Percentiles rank a stretch among this genome's conserved stretches.
Conservation (phyloP, 2,797 vertebrate species). For the Cryptoblepharus egeriae region DNA sequence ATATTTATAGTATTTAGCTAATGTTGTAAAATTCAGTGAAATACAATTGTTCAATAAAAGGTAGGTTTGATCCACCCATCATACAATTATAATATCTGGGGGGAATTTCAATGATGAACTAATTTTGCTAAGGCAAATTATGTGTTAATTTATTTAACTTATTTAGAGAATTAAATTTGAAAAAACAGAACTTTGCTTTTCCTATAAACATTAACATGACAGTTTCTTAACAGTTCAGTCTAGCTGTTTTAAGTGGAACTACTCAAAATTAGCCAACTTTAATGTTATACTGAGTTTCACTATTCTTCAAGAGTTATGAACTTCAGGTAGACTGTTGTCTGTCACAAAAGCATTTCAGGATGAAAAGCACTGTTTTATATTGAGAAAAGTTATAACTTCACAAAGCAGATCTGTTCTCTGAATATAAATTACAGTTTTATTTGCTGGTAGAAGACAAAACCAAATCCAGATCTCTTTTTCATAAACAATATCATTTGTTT, state of each 20-base stretch:
- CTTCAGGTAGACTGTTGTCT: slow-evolving; percentile 16
- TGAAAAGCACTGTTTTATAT: slow-evolving; percentile 41
- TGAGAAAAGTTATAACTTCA: slow-evolving; percentile 34
- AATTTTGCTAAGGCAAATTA: accelerated
- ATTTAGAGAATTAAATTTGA: too few relatives aligned
- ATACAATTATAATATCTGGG: not conserved
- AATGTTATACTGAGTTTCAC: not conserved
- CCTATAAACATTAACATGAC: not conserved
- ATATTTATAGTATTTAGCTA: not conserved
- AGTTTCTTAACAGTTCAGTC: not conserved
- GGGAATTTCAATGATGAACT: not conserved
- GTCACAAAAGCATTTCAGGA: slow-evolving; percentile 36
- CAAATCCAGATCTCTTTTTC: slow-evolving; percentile 40
- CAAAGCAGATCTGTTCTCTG: slow-evolving; percentile 27
- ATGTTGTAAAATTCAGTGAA: slow-evolving; percentile 7
- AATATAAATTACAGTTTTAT: slow-evolving; percentile 32
- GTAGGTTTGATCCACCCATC: not conserved
- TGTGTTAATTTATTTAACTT: not conserved
- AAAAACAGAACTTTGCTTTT: not conserved
- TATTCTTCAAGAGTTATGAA: slow-evolving; percentile 5
- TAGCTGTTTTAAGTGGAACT: not conserved
- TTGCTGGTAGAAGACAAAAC: slow-evolving; percentile 47
- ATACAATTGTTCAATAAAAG: accelerated
- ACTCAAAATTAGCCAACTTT: not conserved
- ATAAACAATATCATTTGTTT: accelerated